Base-by-base conservation (phyloP, 2,797 vertebrate genomes). In the Oreortyx pictus region DNA sequence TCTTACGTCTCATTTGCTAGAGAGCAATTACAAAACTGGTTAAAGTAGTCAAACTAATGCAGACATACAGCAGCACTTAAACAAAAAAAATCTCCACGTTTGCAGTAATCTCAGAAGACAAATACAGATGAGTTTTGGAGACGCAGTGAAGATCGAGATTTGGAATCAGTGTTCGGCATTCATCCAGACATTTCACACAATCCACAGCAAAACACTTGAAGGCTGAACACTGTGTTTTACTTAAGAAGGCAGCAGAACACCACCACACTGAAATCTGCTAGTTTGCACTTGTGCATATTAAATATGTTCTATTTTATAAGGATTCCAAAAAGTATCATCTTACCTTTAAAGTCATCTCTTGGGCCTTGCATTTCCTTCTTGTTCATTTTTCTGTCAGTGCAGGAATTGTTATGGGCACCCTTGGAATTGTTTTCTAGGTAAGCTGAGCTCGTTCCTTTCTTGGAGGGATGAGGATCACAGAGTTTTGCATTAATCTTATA, bases 401-500 rank as follows among this genome's bases (percentile, higher is more conserved):
- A 98, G 94, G 98, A 97, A 95, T 97, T 97, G 95, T 98, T 97
- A 97, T 98, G 98, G 96, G 97, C 96, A 93, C 98, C 97, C 97
- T 99, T 98, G 79, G 98, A 97, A 97, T 98, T 98, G 97, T 98
- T 98, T 97, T 99, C 99, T 95, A 99, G 97, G 97, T 99, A 99
- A 91, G 98, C 98, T 15, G 99, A 99, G 92, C 98, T 98, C 7
- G 99, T 99, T 98, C 99, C 99, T 98, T 99, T 99, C 98, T 99
- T 98, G 97, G 98, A 98, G 95, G 98, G 98, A 97, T 99, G 98
- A 98, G 98, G 99, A 98, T 99, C 98, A 98, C 99, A 99, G 97
- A 99, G 99, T 98, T 99, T 99, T 98, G 99, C 99, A 91, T 99
- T 99, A 98, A 98, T 98, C 98, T 99, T 99, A 98, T 99, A 99